Evolutionary conservation across 2,113 vertebrate species (phyloP).

Genomic region (Corydoras sp.): DNA sequence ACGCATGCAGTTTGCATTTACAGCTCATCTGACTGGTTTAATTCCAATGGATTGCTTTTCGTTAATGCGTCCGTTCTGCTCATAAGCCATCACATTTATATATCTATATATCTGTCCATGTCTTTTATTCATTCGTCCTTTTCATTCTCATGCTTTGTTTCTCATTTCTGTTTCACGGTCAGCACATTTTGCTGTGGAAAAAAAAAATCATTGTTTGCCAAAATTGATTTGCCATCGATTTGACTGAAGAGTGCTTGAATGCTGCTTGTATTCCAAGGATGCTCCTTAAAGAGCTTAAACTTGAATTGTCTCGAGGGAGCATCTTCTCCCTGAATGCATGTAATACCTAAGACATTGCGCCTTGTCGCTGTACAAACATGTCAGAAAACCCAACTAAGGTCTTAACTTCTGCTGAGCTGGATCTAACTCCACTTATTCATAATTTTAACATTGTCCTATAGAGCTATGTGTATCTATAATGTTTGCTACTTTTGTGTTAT

Average conservation of each 20-base stretch:
- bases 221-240: constrained; percentile 1
- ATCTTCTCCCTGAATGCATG: constrained; percentile 5
- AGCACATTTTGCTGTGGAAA: not conserved
- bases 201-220: not conserved
- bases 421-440: too few species aligned
- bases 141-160: not conserved
- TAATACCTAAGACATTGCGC: not conserved
- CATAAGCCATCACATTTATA: too few species aligned
- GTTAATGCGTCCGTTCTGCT: too few species aligned
- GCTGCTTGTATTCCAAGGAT: not conserved
- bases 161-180: not conserved
- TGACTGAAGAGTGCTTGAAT: not conserved
- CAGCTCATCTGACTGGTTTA: too few species aligned
- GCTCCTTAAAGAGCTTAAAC: not conserved
- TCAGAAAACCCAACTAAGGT: too few species aligned
- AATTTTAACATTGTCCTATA: too few species aligned
- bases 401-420: too few species aligned
- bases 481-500: too few species aligned
- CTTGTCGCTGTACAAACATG: not conserved
- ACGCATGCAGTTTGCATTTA: too few species aligned
- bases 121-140: not conserved
- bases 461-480: too few species aligned
- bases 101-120: too few species aligned
- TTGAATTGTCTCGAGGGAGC: constrained; percentile 20
- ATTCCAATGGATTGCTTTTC: too few species aligned